phyloP scores from a whole-genome alignment of 2,113 vertebrate species.

The Prietella phreatophila region DNA sequence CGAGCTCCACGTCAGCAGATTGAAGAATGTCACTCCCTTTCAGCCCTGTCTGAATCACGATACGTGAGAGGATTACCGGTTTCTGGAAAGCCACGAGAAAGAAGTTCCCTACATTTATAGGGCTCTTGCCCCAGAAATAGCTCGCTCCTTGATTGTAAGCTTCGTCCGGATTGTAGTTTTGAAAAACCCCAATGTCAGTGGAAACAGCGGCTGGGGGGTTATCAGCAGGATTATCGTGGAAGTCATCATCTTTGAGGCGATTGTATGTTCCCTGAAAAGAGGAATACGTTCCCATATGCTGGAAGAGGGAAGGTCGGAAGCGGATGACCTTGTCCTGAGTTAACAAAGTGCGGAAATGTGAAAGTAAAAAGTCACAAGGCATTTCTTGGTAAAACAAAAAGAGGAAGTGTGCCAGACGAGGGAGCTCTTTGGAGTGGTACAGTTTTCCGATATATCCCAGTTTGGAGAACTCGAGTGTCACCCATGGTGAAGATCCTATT shows the following conservation, averaged over 20 bases:
- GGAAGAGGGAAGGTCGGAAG: constrained; percentile 82
- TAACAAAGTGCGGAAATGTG: constrained; percentile 76
- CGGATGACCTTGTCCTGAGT: constrained; percentile 73
- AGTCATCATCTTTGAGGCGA: constrained; percentile 73
- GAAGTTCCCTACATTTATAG: constrained; percentile 63
- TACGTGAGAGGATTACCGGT: constrained; percentile 58
- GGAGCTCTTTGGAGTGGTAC: constrained; percentile 75
- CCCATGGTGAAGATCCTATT: constrained; percentile 69
- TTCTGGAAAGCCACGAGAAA: constrained; percentile 70
- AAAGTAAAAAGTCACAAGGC: constrained; percentile 82
- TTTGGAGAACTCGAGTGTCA: constrained; percentile 83
- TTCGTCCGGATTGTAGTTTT: constrained; percentile 60
- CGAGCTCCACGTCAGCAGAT: constrained; percentile 73
- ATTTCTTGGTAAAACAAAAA: constrained; percentile 85
- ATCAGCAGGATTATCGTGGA: constrained; percentile 60
- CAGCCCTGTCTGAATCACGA: constrained; percentile 73
- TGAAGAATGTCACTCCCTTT: constrained; percentile 61
- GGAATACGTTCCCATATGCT: constrained; percentile 75
- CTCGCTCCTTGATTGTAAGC: constrained; percentile 70
- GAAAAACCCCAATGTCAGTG: constrained; percentile 67
- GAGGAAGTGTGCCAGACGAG: constrained; percentile 76
- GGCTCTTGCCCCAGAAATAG: constrained; percentile 74
- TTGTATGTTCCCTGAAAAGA: constrained; percentile 73
- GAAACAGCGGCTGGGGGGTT: constrained; percentile 74
- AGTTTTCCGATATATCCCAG: constrained; percentile 86